These are phyloP conservation scores for Actinia tenebrosa DNA, from an alignment of 64 coral and sea anemone species.

Conservation along the genomic window DNA sequence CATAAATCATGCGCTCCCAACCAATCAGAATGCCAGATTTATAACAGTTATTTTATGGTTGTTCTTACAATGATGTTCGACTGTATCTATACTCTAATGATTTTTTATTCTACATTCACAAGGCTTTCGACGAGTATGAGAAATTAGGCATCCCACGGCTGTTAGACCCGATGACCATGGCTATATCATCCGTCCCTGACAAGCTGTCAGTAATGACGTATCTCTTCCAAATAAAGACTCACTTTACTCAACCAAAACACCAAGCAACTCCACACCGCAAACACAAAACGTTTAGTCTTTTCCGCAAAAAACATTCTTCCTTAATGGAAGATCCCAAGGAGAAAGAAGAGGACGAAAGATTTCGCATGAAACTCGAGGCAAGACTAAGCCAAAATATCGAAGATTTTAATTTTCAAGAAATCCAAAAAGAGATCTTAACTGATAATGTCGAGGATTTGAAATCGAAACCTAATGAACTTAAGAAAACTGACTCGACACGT, in stretches of 20 bases:
- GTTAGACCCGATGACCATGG: constrained; percentile 76
- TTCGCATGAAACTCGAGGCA: neutral
- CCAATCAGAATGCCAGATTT: too few relatives aligned
- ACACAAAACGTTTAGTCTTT: neutral
- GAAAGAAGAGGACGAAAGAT: constrained; percentile 29
- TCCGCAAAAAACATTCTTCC: constrained; percentile 20
- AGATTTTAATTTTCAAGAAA: constrained; percentile 7
- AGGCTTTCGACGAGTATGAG: constrained; percentile 94
- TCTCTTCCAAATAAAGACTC: constrained; percentile 82
- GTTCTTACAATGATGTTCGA: too few relatives aligned
- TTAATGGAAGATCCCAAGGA: constrained; percentile 9
- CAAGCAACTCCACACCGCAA: neutral
- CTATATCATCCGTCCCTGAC: constrained; percentile 74
- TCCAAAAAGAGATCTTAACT: neutral
- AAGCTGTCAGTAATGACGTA: constrained; percentile 97
- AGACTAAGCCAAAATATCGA: neutral
- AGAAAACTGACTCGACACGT: neutral
- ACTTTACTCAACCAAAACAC: constrained; percentile 53
- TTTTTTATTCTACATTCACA: neutral
- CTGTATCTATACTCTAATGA: neutral
- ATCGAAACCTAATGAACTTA: neutral
- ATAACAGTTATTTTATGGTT: too few relatives aligned
- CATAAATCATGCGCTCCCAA: too few relatives aligned
- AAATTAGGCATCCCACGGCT: constrained; percentile 80
- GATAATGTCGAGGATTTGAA: neutral